Base-by-base conservation (phyloP, 2,113 vertebrate genomes). In the Tenebrosternarchus preto region DNA sequence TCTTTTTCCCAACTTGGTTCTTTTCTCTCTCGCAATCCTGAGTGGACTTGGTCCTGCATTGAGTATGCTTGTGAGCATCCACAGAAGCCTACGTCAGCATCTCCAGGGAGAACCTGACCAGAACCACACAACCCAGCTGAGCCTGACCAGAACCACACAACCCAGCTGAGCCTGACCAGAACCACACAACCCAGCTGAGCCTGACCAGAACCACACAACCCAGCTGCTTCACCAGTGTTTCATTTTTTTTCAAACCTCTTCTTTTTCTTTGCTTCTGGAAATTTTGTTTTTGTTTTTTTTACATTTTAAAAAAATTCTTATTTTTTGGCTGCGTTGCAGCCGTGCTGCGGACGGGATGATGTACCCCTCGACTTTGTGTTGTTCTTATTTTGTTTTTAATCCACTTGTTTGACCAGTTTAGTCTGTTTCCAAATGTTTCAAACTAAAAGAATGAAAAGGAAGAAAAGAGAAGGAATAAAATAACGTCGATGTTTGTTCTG, bases 1-100 rank as follows among this genome's bases (percentile, higher is more conserved):
- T 68, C 87, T 89, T 83, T 29, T 82, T 89, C 70, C 86, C 85
- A 80, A 89, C 88, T 86, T 87, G 43, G 43, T 92, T 69, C 87
- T 89, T 89, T 94, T 92, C 90, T 91, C 91, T 91, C 90, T 91
- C 91, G 91, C 92, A 88, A 84, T 92, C 91, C 91, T 89, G 80
- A 90, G 90, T 88, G 85, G 91, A 89, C 86, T 88, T 87, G 87
- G 66, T 92, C 88, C 92, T 91, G 6, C 11, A 9, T 43, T 43
- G 39, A 43, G 39, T 5, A 43, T 43, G 39, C 6, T 1, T 43
- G 39, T 43, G 39, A 43, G 5, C 39, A n/a, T n/a, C n/a, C n/a
- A n/a, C n/a, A n/a, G n/a, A n/a, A n/a, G n/a, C n/a, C n/a, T n/a
- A n/a, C n/a, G n/a, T n/a, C n/a, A n/a, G n/a, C n/a, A n/a, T n/a